phyloP scores from a whole-genome alignment of 2,888 invertebrate species.

The Cyrtodaria siliqua region DNA sequence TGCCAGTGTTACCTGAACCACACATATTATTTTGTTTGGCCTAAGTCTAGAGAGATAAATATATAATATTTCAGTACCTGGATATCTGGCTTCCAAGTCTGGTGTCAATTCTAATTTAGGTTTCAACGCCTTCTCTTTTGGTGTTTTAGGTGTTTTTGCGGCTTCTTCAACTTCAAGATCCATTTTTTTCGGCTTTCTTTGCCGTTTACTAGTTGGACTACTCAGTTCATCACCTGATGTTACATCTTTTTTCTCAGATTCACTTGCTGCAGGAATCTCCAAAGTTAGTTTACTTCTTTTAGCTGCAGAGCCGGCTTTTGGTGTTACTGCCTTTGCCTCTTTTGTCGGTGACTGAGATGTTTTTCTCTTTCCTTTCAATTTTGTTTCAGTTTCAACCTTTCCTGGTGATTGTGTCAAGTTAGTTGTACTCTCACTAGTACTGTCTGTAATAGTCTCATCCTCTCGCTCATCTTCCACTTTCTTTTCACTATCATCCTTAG shows the following conservation, averaged over 20 bases:
- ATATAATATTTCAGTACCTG: conserved; percentile 51
- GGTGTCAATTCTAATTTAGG: conserved; percentile 45
- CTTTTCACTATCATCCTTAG: too few relatives aligned
- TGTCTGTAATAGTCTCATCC: too few relatives aligned
- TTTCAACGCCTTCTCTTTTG: conserved; percentile 47
- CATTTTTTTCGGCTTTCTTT: conserved; percentile 68
- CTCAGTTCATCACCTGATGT: not conserved
- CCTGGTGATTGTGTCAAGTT: not conserved
- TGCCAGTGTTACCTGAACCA: too few relatives aligned
- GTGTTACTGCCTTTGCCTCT: not conserved
- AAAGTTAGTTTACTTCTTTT: too few relatives aligned
- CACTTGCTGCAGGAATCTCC: not conserved
- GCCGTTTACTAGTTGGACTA: conserved; percentile 50
- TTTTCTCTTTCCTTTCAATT: conserved; percentile 2
- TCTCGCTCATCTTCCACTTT: too few relatives aligned
- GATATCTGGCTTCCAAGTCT: conserved; percentile 56
- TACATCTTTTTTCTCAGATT: not conserved
- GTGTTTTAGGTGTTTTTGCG: conserved; percentile 45
- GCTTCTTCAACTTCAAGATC: conserved; percentile 45
- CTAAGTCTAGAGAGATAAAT: too few relatives aligned
- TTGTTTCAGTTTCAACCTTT: conserved; percentile 12
- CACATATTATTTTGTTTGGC: too few relatives aligned
- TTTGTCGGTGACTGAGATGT: conserved; percentile 2
- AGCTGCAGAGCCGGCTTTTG: too few relatives aligned
- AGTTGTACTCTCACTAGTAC: too few relatives aligned